Evolutionary conservation across 2,888 invertebrate species (phyloP), one percentile per base, ranked within the genome.

Genomic region (Chromoteleia sp.): DNA sequence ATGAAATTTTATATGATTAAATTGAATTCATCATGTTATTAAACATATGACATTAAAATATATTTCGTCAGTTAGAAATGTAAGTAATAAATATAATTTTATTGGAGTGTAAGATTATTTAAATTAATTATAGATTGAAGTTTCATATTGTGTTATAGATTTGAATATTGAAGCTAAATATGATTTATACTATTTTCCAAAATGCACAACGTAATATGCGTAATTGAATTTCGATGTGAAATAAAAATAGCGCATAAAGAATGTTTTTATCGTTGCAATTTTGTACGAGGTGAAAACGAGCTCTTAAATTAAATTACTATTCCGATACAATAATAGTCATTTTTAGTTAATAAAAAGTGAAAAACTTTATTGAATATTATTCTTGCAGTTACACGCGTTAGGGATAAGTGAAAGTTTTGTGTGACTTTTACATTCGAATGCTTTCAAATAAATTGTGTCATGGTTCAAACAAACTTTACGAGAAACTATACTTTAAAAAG

Each of bases 401-500:
- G 5, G 12, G 14, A 10, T 25, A 58, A 58, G 41, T 58, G 17
- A 41, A 39, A 30, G 14, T 58, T 58, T 8, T 41, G 30, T 2
- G 33, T 58, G 58, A 58, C 39, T 41, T 58, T 56, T 41, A 2
- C 41, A 14, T 30, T 58, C 10, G 41, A 41, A 58, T 41, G 41
- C 41, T 58, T 58, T 58, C 25, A 33, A 25, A 58, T 58, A 58
- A 41, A 58, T 41, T 58, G 58, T 58, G 39, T 58, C 58, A 21
- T 25, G 58, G 58, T 12, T 58, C 58, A 58, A 41, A 21, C 41
- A 39, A 39, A 58, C 21, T 14, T 39, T 21, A 14, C 2, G 41
- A 41, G 30, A 25, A 17, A 5, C 25, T 21, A n/a, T 21, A 21
- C 7, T 21, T n/a, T 7, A 21, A 7, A 21, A 52, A 52, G 14